Conservation (phyloP, 2,888 invertebrate species). For the Heliconius aoede region DNA sequence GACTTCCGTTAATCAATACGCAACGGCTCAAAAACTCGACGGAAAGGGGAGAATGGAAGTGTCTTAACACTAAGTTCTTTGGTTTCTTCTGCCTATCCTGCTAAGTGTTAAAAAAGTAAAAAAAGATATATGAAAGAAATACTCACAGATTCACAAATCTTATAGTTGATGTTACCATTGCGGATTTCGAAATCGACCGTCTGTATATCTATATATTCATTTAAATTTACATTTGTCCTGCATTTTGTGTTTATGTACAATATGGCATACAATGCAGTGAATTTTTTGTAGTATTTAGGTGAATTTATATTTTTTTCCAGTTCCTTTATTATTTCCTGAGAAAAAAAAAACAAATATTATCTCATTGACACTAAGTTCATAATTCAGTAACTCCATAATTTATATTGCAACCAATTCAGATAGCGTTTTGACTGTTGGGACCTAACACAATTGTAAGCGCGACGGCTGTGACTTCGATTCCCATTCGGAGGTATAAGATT, state of each 20-base stretch:
- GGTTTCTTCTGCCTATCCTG: too few species aligned
- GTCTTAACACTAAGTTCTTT: too few species aligned
- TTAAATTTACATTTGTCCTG: not conserved
- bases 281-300: conserved; percentile 34
- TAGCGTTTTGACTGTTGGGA: too few species aligned
- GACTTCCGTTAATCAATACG: too few species aligned
- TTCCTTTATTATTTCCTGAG: conserved; percentile 44
- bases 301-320: conserved; percentile 33
- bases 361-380: too few species aligned
- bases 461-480: too few species aligned
- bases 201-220: conserved; percentile 42
- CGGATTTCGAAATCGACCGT: conserved; percentile 50
- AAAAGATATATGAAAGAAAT: not conserved
- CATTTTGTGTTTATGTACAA: conserved; percentile 1
- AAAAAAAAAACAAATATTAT: conserved; percentile 23
- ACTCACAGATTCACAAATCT: conserved; percentile 56
- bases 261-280: conserved; percentile 51
- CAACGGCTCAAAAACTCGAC: too few species aligned
- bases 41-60: too few species aligned
- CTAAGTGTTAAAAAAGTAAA: not conserved
- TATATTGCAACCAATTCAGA: too few species aligned
- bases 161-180: conserved; percentile 45
- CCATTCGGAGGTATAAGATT: too few species aligned
- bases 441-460: too few species aligned
- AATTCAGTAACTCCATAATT: too few species aligned